Conservation (phyloP, 2,888 invertebrate species). For the Coecobrya sp. region DNA sequence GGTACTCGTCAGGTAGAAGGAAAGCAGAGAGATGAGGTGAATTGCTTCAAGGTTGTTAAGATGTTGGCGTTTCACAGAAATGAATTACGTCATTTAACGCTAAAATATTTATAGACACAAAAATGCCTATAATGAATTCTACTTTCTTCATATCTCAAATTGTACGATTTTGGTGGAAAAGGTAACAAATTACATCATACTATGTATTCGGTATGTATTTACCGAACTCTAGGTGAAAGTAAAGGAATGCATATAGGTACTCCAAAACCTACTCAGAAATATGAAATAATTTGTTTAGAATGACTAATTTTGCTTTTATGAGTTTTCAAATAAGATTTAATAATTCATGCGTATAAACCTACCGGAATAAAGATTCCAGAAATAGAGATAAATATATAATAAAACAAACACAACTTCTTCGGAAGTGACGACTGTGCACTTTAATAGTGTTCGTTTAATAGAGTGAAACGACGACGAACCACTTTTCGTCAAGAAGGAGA, state of each 20-base stretch:
- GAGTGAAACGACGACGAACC: neutral
- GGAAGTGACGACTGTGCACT: neutral
- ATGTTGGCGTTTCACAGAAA: too few relatives aligned
- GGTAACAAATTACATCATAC: too few relatives aligned
- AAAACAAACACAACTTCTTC: conserved; percentile 31
- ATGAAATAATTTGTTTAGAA: conserved; percentile 12
- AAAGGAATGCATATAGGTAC: too few relatives aligned
- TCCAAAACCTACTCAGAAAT: neutral
- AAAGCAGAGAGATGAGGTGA: neutral
- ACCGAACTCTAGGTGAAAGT: too few relatives aligned
- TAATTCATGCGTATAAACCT: conserved; percentile 30
- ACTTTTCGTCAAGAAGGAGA: neutral
- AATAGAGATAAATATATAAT: conserved; percentile 8
- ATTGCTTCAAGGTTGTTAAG: neutral
- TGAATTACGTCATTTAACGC: too few relatives aligned
- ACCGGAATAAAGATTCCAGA: neutral
- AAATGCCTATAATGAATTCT: too few relatives aligned
- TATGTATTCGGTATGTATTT: neutral
- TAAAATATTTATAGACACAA: too few relatives aligned
- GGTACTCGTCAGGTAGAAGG: neutral
- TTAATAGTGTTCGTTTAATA: conserved; percentile 24
- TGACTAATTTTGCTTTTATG: conserved; percentile 48
- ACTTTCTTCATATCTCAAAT: too few relatives aligned
- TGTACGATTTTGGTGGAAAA: neutral
- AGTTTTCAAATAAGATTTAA: conserved; percentile 42